Percentiles rank a stretch among this genome's conserved stretches.
phyloP scores from a whole-genome alignment of 2,797 vertebrate species.

The Bradypus variegatus region DNA sequence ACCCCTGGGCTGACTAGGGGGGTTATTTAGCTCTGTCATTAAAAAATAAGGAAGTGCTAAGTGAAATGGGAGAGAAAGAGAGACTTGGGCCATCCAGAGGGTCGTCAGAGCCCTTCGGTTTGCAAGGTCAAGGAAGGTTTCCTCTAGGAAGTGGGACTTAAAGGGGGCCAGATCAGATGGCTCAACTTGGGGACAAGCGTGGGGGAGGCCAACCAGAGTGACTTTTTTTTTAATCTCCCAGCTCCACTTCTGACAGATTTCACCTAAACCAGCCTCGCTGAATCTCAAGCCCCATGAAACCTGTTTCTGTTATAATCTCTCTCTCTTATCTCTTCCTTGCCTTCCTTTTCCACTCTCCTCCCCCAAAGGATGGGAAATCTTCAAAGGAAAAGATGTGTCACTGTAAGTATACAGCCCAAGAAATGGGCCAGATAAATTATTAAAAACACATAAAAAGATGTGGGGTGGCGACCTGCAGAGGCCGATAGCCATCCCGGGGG shows the following conservation, averaged over 20 bases:
- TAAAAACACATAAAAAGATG: constrained; percentile 67
- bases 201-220: neutral
- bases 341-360: constrained; percentile 57
- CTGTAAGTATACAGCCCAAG: constrained; percentile 67
- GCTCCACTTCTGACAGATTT: constrained; percentile 49
- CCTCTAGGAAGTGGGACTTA: neutral
- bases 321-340: constrained; percentile 61
- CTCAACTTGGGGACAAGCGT: neutral
- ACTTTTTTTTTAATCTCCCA: constrained; percentile 25
- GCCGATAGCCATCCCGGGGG: constrained; percentile 48
- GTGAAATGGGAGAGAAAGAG: neutral
- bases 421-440: constrained; percentile 75
- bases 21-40: neutral
- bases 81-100: neutral
- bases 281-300: constrained; percentile 55
- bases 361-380: constrained; percentile 66
- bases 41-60: neutral
- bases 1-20: neutral
- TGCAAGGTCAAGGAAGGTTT: neutral
- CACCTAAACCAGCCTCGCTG: constrained; percentile 50
- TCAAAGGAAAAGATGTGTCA: constrained; percentile 72
- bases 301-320: constrained; percentile 59
- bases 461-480: constrained; percentile 29
- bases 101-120: neutral
- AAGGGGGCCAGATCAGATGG: neutral